Base-by-base conservation (phyloP, 53 echinoderm and acorn worm species). In the Echinarachnius parma region DNA sequence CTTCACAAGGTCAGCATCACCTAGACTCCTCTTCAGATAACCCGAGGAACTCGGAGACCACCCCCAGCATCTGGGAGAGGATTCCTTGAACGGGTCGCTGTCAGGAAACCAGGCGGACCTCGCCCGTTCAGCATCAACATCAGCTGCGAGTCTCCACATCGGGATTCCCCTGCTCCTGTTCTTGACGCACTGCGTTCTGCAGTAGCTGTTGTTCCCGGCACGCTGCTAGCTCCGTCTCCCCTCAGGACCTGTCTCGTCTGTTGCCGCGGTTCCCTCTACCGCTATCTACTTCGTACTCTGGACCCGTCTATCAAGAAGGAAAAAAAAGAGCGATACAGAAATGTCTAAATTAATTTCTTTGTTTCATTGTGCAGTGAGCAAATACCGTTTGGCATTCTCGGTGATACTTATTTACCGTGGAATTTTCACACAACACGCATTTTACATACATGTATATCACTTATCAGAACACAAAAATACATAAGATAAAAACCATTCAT, bases 121-220 rank as follows among this genome's bases (percentile, higher is more conserved):
- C 26, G 4, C 53, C 70, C 16, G 53, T 21, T 50, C 70, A 69
- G 70, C 70, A 69, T 69, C 70, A 69, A 34, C 70, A 69, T 69
- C 70, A 69, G 13, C 53, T 69, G 9, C 21, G 70, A 53, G 3
- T 37, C 53, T 22, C 37, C 3, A 25, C 66, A n/a, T 13, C 66
- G n/a, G n/a, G n/a, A 47, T 21, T 48, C 47, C 14, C 66, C 48
- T 5, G 21, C 44, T 69, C 53, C 27, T 23, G 4, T 33, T 15
- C 8, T 46, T 48, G 48, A 16, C 28, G 46, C n/a, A n/a, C n/a
- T n/a, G n/a, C n/a, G n/a, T n/a, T n/a, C 8, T 31, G 35, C 31
- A 10, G 66, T 50, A 21, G 69, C 16, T 69, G 70, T 34, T 36
- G 19, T 16, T 53, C 70, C 15, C 35, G 70, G 53, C 70, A 69